phyloP scores from a whole-genome alignment of 2,113 vertebrate genomes.

The Corythaixoides concolor region DNA sequence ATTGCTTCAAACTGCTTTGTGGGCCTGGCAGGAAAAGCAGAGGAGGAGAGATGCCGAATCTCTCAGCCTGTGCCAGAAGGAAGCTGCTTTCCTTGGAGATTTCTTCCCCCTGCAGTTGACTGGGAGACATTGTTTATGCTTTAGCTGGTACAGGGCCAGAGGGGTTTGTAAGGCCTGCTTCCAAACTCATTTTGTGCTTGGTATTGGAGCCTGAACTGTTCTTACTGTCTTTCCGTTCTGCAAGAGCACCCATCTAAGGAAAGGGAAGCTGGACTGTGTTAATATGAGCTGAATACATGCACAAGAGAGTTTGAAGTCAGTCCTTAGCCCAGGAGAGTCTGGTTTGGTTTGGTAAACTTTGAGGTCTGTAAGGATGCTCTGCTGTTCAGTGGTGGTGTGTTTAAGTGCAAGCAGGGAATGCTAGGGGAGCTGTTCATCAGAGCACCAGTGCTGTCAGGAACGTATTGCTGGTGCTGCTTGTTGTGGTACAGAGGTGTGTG shows the following conservation, averaged over 20 bases:
- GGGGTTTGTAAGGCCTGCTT: neutral
- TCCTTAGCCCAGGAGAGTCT: neutral
- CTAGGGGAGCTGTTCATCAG: neutral
- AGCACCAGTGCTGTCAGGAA: neutral
- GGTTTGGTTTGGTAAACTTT: rapidly evolving
- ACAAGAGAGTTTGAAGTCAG: neutral
- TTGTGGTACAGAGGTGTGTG: neutral
- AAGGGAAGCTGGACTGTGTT: neutral
- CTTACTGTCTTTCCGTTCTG: neutral
- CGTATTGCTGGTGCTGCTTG: neutral
- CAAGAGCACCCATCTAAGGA: neutral
- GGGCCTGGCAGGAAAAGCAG: conserved; percentile 36
- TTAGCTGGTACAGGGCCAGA: conserved; percentile 4
- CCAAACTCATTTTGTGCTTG: neutral
- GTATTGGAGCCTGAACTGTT: neutral
- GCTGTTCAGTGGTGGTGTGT: neutral
- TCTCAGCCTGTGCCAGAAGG: conserved; percentile 26
- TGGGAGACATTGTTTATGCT: neutral
- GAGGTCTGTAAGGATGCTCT: neutral
- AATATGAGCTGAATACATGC: neutral
- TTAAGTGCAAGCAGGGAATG: neutral
- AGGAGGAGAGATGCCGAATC: neutral
- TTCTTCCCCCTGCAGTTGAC: conserved; percentile 21
- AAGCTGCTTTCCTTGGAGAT: conserved; percentile 44
- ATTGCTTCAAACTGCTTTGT: conserved; percentile 43